Evolutionary conservation across 2,797 vertebrate species (phyloP).

Genomic region (Siniperca undulata): DNA sequence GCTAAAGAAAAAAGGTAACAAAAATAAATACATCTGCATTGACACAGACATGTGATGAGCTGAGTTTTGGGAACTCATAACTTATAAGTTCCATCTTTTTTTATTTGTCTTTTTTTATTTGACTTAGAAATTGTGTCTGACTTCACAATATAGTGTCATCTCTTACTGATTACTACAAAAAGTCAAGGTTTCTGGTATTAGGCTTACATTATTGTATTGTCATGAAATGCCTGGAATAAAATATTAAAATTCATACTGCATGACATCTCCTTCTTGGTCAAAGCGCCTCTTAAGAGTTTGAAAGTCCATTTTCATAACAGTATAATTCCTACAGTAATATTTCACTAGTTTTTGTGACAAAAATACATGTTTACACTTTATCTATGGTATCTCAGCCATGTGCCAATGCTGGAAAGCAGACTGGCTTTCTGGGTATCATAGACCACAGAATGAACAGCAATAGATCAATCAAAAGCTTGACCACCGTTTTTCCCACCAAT

Average conservation of each 20-base stretch:
- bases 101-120: conserved; percentile 20
- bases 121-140: conserved; percentile 29
- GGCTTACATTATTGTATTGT: conserved; percentile 26
- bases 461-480: conserved; percentile 39
- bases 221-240: conserved; percentile 56
- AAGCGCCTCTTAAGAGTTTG: conserved; percentile 21
- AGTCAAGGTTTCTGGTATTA: conserved; percentile 28
- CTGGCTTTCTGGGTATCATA: conserved; percentile 53
- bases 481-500: conserved; percentile 4
- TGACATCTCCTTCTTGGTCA: conserved; percentile 37
- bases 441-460: conserved; percentile 63
- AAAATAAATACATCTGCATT: conserved; percentile 85
- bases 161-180: conserved; percentile 32
- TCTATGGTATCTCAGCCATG: conserved; percentile 64
- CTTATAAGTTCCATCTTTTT: conserved; percentile 3
- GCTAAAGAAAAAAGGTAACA: conserved; percentile 72
- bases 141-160: conserved; percentile 19
- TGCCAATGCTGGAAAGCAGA: conserved; percentile 31
- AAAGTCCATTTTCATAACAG: conserved; percentile 45
- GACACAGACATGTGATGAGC: conserved; percentile 53
- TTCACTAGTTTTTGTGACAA: conserved; percentile 51
- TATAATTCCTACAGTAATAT: conserved; percentile 47
- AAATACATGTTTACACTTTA: conserved; percentile 44
- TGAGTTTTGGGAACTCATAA: conserved; percentile 36
- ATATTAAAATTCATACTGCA: conserved; percentile 51